phyloP scores from a whole-genome alignment of 2,113 vertebrate species.

The Petromus typicus region DNA sequence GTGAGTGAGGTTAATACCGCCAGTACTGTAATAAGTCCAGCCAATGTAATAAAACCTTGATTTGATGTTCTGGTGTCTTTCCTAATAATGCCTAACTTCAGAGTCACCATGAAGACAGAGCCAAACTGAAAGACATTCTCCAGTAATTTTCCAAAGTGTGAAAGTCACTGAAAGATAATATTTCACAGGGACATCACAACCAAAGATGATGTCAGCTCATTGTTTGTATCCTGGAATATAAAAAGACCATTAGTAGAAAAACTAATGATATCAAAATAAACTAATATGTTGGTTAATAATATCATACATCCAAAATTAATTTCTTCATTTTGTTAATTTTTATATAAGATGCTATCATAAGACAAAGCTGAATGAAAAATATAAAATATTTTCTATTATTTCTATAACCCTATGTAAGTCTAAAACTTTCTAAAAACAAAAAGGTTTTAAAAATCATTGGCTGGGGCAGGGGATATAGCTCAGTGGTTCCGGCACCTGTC shows the following conservation, averaged over 20 bases:
- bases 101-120: not conserved
- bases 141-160: not conserved
- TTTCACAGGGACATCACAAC: not conserved
- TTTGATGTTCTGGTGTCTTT: not conserved
- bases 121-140: not conserved
- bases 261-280: constrained; percentile 29
- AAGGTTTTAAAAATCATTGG: not conserved
- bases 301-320: not conserved
- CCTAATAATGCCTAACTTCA: not conserved
- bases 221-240: not conserved
- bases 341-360: not conserved
- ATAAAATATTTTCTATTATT: not conserved
- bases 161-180: not conserved
- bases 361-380: not conserved
- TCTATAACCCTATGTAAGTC: not conserved
- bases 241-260: not conserved
- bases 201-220: not conserved
- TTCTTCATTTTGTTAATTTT: constrained; percentile 1
- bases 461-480: too few species aligned
- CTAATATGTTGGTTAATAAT: not conserved
- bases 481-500: too few species aligned
- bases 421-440: constrained; percentile 61
- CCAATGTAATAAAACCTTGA: not conserved
- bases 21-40: not conserved
- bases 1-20: not conserved